Conservation (phyloP, 2,888 invertebrate species). For the Ametastegia equiseti region DNA sequence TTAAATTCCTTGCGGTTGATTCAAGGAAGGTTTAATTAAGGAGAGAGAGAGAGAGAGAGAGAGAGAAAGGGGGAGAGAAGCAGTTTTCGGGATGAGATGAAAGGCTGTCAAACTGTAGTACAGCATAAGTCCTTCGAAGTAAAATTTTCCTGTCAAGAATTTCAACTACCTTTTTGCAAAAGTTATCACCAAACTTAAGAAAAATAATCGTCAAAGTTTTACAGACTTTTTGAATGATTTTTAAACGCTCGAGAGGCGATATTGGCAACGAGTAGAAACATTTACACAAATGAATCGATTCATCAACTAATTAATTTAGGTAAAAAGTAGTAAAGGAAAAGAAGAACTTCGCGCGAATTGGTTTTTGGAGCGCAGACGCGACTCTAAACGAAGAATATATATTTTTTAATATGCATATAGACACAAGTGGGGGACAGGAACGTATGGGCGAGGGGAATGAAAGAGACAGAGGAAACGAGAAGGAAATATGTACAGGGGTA, state of each 20-base stretch:
- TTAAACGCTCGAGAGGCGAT: too few species aligned
- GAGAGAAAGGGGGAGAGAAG: too few species aligned
- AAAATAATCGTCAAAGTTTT: background rate
- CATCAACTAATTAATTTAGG: background rate
- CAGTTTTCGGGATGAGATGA: background rate
- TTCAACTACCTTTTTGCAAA: background rate
- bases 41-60: background rate
- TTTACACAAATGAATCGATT: background rate
- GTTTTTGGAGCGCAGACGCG: background rate
- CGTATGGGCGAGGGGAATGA: background rate
- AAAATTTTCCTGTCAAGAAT: background rate
- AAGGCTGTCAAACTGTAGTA: background rate
- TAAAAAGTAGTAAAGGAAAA: background rate
- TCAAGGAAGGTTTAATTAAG: background rate
- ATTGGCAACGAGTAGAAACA: background rate
- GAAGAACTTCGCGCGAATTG: background rate
- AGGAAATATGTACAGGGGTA: background rate
- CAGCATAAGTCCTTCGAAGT: too few species aligned
- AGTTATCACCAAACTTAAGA: background rate
- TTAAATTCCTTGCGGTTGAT: slow-evolving; percentile 16
- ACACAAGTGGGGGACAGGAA: background rate
- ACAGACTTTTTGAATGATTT: background rate
- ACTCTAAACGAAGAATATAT: background rate
- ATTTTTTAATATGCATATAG: background rate
- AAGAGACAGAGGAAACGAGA: background rate